Evolutionary conservation across 2,888 invertebrate species (phyloP).

Genomic region (Leptopilina drosophilae): DNA sequence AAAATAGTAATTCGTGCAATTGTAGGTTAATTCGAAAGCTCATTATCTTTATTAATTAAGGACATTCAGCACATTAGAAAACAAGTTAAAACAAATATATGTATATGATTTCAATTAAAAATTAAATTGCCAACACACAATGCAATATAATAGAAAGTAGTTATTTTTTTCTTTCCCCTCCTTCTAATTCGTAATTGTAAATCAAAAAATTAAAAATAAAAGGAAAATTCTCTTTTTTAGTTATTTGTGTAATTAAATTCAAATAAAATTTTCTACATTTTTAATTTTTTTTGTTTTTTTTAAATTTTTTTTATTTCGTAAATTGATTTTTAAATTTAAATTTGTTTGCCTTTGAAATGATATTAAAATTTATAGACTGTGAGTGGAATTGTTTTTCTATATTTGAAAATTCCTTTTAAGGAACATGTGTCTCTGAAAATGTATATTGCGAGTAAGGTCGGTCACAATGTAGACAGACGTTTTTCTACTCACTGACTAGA

Average conservation of each 20-base stretch:
- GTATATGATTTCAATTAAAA: neutral
- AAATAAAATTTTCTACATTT: too few species aligned
- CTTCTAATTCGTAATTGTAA: too few species aligned
- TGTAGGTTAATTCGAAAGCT: neutral
- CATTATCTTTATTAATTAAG: slow-evolving; percentile 15
- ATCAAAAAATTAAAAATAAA: too few species aligned
- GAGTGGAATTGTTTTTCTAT: neutral
- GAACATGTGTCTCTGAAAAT: neutral
- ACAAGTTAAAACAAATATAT: neutral
- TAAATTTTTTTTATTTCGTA: too few species aligned
- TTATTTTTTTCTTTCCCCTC: too few species aligned
- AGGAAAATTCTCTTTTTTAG: too few species aligned
- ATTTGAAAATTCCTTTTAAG: neutral
- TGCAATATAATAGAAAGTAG: too few species aligned
- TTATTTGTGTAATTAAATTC: too few species aligned
- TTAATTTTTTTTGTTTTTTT: too few species aligned
- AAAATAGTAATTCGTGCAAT: neutral
- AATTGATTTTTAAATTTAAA: too few species aligned
- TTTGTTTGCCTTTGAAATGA: too few species aligned
- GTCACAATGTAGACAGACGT: slow-evolving; percentile 9
- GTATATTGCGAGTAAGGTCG: slow-evolving; percentile 18
- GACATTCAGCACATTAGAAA: neutral
- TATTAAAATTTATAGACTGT: neutral
- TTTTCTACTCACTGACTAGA: slow-evolving; percentile 39
- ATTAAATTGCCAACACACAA: neutral